Evolutionary conservation across 2,888 invertebrate genomes (phyloP).

Genomic region (Drosophila demipolita): DNA sequence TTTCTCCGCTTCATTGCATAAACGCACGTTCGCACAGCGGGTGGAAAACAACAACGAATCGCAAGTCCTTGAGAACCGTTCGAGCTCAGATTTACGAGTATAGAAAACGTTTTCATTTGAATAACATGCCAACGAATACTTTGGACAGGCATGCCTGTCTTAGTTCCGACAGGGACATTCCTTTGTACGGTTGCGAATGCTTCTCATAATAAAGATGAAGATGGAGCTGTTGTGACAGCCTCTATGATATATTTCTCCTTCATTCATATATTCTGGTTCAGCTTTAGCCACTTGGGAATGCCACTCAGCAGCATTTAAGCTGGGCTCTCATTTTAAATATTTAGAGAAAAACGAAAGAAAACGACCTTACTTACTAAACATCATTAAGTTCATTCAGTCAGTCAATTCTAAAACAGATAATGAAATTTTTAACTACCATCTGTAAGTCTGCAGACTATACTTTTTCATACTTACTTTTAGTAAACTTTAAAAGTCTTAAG

Average conservation of each 20-base stretch:
- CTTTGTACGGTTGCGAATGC: conserved; percentile 32
- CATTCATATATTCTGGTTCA: conserved; percentile 41
- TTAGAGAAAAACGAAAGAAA: not conserved
- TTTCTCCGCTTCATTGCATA: conserved; percentile 63
- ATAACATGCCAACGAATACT: conserved; percentile 65
- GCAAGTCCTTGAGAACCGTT: conserved; percentile 67
- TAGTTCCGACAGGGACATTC: conserved; percentile 39
- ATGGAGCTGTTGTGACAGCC: conserved; percentile 50
- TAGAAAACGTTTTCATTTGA: conserved; percentile 73
- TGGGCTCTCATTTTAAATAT: conserved; percentile 30
- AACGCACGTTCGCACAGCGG: conserved; percentile 53
- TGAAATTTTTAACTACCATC: not conserved
- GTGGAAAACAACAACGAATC: conserved; percentile 12
- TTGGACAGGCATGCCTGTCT: conserved; percentile 46
- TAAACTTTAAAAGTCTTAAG: not conserved
- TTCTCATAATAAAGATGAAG: conserved; percentile 42
- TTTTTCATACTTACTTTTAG: not conserved
- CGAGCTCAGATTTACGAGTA: conserved; percentile 62
- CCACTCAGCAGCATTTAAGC: conserved; percentile 20
- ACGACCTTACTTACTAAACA: not conserved
- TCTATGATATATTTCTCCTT: conserved; percentile 46
- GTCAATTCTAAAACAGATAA: not conserved
- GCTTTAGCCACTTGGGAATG: conserved; percentile 25
- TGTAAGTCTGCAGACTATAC: not conserved
- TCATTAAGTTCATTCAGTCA: not conserved